Conservation (phyloP, 2,888 invertebrate species). For the Carabus problematicus region DNA sequence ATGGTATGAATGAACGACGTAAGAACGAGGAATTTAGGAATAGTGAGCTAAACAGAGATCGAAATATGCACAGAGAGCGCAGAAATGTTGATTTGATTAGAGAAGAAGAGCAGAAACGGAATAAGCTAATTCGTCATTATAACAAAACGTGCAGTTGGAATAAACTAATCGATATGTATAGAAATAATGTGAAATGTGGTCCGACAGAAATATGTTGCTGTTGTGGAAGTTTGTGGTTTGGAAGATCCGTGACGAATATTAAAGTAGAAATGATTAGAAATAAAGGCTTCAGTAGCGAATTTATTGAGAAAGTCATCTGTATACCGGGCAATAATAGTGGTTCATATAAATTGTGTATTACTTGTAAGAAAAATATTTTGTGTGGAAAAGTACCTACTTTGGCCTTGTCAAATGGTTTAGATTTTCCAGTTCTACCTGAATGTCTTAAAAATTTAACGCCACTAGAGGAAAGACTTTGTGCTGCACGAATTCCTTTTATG, state of each 20-base stretch:
- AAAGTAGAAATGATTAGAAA: neutral
- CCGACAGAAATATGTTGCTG: constrained; percentile 5
- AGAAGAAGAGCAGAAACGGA: too few relatives aligned
- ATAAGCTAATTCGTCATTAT: too few relatives aligned
- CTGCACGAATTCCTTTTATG: constrained; percentile 44
- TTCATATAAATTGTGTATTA: constrained; percentile 2
- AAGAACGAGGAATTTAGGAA: too few relatives aligned
- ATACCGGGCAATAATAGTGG: neutral
- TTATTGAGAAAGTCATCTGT: neutral
- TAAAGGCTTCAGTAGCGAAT: neutral
- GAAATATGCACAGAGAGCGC: too few relatives aligned
- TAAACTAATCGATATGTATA: too few relatives aligned
- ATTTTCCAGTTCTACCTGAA: constrained; percentile 43
- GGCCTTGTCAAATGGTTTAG: constrained; percentile 42
- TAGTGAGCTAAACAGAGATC: too few relatives aligned
- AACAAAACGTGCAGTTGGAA: too few relatives aligned
- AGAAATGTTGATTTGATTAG: too few relatives aligned
- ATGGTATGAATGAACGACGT: too few relatives aligned
- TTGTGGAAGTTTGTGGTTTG: constrained; percentile 4
- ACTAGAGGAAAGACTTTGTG: constrained; percentile 45
- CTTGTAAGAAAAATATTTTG: neutral
- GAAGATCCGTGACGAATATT: neutral
- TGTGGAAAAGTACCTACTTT: constrained; percentile 38
- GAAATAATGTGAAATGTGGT: neutral
- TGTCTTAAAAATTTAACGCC: constrained; percentile 43